Evolutionary conservation across 2,113 vertebrate genomes (phyloP), one percentile per base, ranked within the genome.

Genomic region (Nothocercus nigrocapillus): DNA sequence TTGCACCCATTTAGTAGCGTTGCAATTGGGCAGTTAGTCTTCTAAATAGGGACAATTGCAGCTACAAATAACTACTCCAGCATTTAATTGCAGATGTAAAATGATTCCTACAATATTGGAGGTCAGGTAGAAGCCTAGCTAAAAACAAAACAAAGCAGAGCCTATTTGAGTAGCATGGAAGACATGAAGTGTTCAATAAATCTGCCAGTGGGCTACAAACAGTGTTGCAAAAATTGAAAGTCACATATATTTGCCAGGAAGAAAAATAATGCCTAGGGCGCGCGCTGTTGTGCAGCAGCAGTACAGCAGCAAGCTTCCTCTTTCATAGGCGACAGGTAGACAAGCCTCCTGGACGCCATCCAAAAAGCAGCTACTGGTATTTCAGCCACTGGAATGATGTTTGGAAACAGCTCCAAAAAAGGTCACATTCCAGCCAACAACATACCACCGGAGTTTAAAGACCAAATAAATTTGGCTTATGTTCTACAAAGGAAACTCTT

Each of bases 1-100:
- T 97, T 95, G 93, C 70, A 89, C 59, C 78, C 67, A 94, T 96
- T 96, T 96, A 92, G 77, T 89, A 95, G 77, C 83, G 82, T 82
- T 90, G 90, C 95, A 97, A 96, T 92, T 95, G 89, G 74, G 95
- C 92, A 90, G 92, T 96, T 96, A 96, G 86, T 96, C 93, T 96
- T 96, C 88, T 97, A 95, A 97, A 97, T 96, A 93, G 93, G 90
- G 54, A 96, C 93, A 96, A 96, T 51, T 95, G 86, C 81, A 87
- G 92, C 93, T 73, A 87, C 95, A 96, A 94, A 96, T 95, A 92
- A 93, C 96, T 82, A 67, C 74, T 93, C 83, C 67, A 90, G 83
- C 67, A 30, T 90, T 94, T 97, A 97, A 97, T 96, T 97, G 92
- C 83, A 0, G 1, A 73, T 89, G 84, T 84, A 92, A 92, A 96